Evolutionary conservation across 2,888 invertebrate species (phyloP), one percentile per base, ranked within the genome.

Genomic region (Thymelicus lineola): DNA sequence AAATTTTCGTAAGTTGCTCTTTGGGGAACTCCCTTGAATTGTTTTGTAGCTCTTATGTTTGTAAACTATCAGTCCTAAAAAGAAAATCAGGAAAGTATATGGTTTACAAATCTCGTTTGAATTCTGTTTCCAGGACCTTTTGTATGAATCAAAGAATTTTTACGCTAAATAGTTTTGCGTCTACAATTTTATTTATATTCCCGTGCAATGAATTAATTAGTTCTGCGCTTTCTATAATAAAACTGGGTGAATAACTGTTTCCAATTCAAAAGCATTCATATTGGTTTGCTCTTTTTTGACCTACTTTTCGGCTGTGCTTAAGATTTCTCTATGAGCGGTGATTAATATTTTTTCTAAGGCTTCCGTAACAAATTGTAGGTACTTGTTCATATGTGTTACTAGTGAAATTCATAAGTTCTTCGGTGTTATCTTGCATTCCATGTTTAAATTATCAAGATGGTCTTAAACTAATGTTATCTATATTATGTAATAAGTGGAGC

Each of bases 201-300:
- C 35, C 17, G 42, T 61, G 61, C 61, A 61, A 35, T 67, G 67
- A 61, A 61, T 67, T 60, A 61, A 61, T 67, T 60, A 61, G 53
- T 45, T 61, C 67, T 55, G 35, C 55, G 61, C 17, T 45, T 67
- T 67, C 60, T 67, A 42, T 53, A 58, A 53, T 60, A 55, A 61
- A 67, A 45, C 55, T 66, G 38, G 66, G 45, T 67, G 60, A 67
- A 61, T 42, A 53, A 64, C 63, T 64, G 50, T 62, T 48, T 62
- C 36, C 53, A 36, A 53, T 63, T 63, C 63, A 63, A 53, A 48
- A 5, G 36, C 53, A 63, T 63, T 63, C 53, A 38, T 36, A 50
- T 53, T 38, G 35, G 38, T 50, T 53, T 63, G 50, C 53, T 63
- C 53, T 63, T 63, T 63, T 62, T 63, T 36, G 28, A 35, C 62